These are phyloP conservation scores for Habroteleia sp. DNA, from an alignment of 2,888 invertebrate species.

Conservation along the genomic window DNA sequence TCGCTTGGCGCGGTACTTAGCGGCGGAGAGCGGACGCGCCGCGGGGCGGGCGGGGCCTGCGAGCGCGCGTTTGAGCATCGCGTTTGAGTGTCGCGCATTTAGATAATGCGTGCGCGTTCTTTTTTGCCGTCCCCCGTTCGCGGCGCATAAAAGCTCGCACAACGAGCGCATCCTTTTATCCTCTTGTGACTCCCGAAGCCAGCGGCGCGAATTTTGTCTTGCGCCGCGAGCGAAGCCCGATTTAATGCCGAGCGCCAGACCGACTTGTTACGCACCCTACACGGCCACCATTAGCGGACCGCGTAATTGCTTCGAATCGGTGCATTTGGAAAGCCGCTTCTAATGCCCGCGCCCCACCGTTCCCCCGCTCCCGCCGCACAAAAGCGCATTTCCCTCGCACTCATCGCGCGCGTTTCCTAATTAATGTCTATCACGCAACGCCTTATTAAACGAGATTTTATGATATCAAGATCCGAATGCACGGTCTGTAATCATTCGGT, in stretches of 20 bases:
- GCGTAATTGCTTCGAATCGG: constrained; percentile 77
- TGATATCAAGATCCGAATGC: too few species aligned
- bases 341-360: not conserved
- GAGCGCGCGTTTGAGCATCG: constrained; percentile 69
- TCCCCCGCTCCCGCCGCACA: not conserved
- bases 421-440: not conserved
- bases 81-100: constrained; percentile 77
- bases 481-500: too few species aligned
- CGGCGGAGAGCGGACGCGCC: constrained; percentile 27
- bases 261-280: constrained; percentile 31
- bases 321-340: constrained; percentile 25
- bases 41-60: constrained; percentile 34
- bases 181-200: constrained; percentile 74
- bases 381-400: constrained; percentile 1
- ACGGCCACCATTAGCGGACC: constrained; percentile 73
- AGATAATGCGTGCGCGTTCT: constrained; percentile 75
- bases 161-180: constrained; percentile 79
- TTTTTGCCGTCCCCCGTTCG: constrained; percentile 42
- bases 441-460: too few species aligned
- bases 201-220: constrained; percentile 32
- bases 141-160: constrained; percentile 74
- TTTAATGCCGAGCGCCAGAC: constrained; percentile 19
- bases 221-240: constrained; percentile 18
- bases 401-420: not conserved
- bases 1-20: constrained; percentile 66